A percentile compares a stretch with the other conserved stretches of the same genome.
Conservation (phyloP, 2,797 vertebrate species). For the Loris lydekkerianus region DNA sequence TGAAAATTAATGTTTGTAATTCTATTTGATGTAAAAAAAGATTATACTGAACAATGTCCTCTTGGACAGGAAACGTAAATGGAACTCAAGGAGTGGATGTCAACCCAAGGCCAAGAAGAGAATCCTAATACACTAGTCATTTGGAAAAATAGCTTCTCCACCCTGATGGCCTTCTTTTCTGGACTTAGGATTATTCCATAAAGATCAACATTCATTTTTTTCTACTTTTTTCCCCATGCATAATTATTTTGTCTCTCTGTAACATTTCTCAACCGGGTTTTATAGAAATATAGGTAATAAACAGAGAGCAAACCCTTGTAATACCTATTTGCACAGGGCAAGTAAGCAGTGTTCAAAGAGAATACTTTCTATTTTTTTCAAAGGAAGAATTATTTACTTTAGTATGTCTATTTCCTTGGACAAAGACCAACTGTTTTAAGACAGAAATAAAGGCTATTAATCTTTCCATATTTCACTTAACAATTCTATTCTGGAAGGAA, state of each 20-base stretch:
- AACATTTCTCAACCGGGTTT: not conserved
- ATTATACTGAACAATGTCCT: not conserved
- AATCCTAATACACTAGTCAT: not conserved
- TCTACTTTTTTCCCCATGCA: not conserved
- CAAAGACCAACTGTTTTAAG: slow-evolving; percentile 14
- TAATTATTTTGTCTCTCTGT: not conserved
- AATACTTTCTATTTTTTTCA: slow-evolving; percentile 7
- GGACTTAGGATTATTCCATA: not conserved
- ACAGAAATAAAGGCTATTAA: not conserved
- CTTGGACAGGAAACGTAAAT: not conserved
- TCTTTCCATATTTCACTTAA: slow-evolving; percentile 62
- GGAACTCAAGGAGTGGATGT: not conserved
- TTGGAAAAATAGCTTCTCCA: not conserved
- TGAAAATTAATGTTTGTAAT: slow-evolving; percentile 41
- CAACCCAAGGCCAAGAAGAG: not conserved
- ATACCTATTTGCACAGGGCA: not conserved
- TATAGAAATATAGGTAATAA: not conserved
- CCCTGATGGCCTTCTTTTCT: not conserved
- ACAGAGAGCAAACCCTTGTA: not conserved
- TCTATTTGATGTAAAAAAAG: slow-evolving; percentile 17
- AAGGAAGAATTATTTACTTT: slow-evolving; percentile 37
- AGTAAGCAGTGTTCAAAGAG: not conserved
- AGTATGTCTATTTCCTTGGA: not conserved
- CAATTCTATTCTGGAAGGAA: slow-evolving; percentile 39
- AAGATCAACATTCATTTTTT: not conserved